Base-by-base conservation (phyloP, 2,797 vertebrate species). In the Valencia hispanica region DNA sequence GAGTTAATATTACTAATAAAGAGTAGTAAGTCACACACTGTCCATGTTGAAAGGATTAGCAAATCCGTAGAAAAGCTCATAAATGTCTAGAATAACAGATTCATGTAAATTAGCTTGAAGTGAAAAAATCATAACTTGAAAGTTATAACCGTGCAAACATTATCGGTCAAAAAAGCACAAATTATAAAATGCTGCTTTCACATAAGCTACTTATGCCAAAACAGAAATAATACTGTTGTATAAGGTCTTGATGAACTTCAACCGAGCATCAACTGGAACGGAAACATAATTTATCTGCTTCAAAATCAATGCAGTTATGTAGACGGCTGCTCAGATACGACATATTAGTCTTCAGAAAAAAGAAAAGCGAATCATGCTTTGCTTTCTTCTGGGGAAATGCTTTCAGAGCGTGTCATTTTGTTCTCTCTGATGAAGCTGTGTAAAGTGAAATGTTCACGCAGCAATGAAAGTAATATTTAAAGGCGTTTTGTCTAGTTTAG, bases 401-500 rank as follows among this genome's bases (percentile, higher is more conserved):
- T 79, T 87, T 82, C 83, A 73, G 87, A 83, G 74, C 53, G 61
- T 57, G 71, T 66, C 70, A 17, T 79, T 72, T 48, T 68, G 63
- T 47, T 72, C 36, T 69, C n/a, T 70, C 63, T 55, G 32, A 74
- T 25, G 18, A 83, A 86, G 55, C 75, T 79, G 84, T 81, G 87
- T 73, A 17, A 72, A 72, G 86, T 70, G 86, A 85, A 75, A 74
- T 43, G 75, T 61, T 72, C 41, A 70, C 48, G 79, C 66, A 70
- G 80, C 80, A 41, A 77, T 84, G 88, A 86, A 86, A 81, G 86
- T 22, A 75, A 72, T 34, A 34, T 1, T 0, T 22, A 47, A 74
- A 86, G 80, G 87, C 88, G 81, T 83, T 79, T 87, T 85, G 82
- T 86, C 77, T 78, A 84, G 81, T 51, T 80, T 83, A 87, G 83